Base-by-base conservation (phyloP, 2,797 vertebrate genomes). In the Mus minutoides region DNA sequence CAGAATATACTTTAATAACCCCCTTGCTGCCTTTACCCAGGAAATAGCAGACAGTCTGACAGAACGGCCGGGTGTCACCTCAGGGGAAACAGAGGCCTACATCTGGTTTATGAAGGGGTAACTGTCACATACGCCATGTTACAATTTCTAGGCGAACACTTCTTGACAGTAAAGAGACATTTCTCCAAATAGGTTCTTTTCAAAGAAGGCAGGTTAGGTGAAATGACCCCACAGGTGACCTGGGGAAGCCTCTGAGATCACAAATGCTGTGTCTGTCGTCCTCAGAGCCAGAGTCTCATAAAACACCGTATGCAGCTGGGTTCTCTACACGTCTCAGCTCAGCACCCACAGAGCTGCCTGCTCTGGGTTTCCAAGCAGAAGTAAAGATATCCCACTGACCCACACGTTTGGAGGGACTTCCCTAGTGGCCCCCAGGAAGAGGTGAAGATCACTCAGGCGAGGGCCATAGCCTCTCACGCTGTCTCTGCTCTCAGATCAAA, bases 111-210 rank as follows among this genome's bases (percentile, higher is more conserved):
- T 76, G 96, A 92, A 89, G 88, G 67, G 79, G 43, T 88, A 88
- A 95, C 56, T 89, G n/a, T 97, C 97, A 96, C 76, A 54, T 96
- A 87, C 75, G 94, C 76, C 88, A 96, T 34, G 52, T 77, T 76
- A 87, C 11, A 67, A 94, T 92, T 92, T 97, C 93, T 95, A 95
- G 97, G 97, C 98, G 97, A 97, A 97, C 97, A 97, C 97, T 98
- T 98, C 98, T 98, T 96, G 85, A 97, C 92, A 97, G 96, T 98
- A 97, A 98, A 98, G 98, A 95, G n/a, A 97, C 89, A 90, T 96
- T 97, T 97, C 96, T 98, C 95, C 98, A 98, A 96, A 87, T 96
- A 98, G 97, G 97, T 97, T 98, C 98, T 97, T 98, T 98, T 97
- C 95, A 98, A 97, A 97, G 97, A 97, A 97, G 21, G 31, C 98